These are phyloP conservation scores for Pristionchus mayeri DNA, from an alignment of 2,888 invertebrate genomes.

Conservation along the genomic window DNA sequence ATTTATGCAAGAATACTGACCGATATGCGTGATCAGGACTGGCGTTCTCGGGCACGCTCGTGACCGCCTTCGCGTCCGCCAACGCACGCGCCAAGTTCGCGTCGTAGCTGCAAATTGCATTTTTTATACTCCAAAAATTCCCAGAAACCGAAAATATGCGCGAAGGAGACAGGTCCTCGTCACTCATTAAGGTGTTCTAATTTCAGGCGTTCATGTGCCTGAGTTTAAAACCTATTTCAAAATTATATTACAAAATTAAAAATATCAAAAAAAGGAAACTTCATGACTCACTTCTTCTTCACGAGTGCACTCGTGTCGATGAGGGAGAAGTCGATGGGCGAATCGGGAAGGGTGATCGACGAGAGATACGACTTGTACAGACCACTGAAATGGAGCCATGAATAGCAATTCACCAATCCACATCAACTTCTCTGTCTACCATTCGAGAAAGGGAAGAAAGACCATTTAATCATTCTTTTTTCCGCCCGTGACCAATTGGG, in stretches of 20 bases:
- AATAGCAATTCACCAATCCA: neutral
- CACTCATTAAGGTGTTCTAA: too few relatives aligned
- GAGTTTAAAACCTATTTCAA: too few relatives aligned
- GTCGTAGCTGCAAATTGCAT: constrained; percentile 6
- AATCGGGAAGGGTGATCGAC: constrained; percentile 65
- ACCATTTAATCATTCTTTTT: too few relatives aligned
- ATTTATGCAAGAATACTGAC: neutral
- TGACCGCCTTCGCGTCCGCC: neutral
- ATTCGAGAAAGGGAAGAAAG: too few relatives aligned
- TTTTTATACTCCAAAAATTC: neutral
- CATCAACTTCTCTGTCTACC: too few relatives aligned
- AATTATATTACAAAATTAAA: too few relatives aligned
- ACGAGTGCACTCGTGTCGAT: constrained; percentile 89
- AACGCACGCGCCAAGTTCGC: neutral
- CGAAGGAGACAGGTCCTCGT: too few relatives aligned
- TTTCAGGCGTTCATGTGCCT: too few relatives aligned
- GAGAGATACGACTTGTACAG: constrained; percentile 71
- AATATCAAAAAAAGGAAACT: too few relatives aligned
- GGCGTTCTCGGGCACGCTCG: neutral
- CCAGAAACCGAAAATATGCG: too few relatives aligned
- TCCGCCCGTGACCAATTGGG: too few relatives aligned
- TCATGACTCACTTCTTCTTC: constrained; percentile 79
- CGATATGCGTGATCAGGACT: neutral
- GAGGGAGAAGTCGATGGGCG: constrained; percentile 90
- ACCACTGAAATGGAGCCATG: constrained; percentile 58